Percentiles rank a stretch among this genome's conserved stretches.
Conservation (phyloP, 64 coral and sea anemone genomes). For the Stichodactyla helianthus region DNA sequence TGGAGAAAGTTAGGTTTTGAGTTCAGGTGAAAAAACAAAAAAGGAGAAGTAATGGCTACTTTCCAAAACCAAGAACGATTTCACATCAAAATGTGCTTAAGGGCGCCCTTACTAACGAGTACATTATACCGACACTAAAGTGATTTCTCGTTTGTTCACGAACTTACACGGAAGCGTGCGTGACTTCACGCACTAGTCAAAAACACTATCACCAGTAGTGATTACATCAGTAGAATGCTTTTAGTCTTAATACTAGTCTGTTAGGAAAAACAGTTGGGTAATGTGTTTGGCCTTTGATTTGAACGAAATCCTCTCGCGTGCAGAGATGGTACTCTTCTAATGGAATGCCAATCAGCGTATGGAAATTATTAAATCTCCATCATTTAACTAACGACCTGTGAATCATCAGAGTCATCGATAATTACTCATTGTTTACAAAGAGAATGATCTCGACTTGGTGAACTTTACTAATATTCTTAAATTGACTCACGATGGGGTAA, state of each 20-base stretch:
- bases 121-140: background rate
- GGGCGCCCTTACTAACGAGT: background rate
- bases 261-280: no score
- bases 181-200: background rate
- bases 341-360: background rate
- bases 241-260: no score
- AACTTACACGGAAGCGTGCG: background rate
- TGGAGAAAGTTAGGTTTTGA: background rate
- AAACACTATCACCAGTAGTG: background rate
- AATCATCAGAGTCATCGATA: background rate
- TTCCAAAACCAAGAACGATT: background rate
- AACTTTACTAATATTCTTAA: background rate
- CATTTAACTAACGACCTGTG: background rate
- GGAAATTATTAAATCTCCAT: background rate
- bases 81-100: background rate
- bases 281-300: background rate
- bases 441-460: background rate
- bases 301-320: background rate
- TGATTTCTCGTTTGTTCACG: background rate
- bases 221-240: no score
- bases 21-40: background rate
- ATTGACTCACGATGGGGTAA: no score
- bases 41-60: background rate
- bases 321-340: background rate
- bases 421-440: background rate